A percentile compares a stretch with the other conserved stretches of the same genome.
Conservation (phyloP, 2,888 invertebrate species). For the Campoletis raptor region DNA sequence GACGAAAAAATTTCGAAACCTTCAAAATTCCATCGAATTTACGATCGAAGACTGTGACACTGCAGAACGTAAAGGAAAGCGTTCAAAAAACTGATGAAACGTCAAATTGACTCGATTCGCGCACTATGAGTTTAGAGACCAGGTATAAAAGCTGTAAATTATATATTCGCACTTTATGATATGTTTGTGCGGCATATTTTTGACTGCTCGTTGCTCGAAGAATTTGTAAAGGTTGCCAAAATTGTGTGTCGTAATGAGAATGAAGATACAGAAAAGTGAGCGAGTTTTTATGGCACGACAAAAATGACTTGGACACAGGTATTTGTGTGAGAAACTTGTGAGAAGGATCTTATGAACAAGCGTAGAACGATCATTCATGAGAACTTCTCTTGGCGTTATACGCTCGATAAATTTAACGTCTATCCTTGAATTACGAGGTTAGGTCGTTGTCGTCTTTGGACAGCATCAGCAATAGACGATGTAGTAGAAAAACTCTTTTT, state of each 20-base stretch:
- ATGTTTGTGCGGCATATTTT: not conserved
- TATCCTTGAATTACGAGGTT: conserved; percentile 62
- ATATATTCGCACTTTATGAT: not conserved
- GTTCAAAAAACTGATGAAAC: not conserved
- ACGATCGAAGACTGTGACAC: no score
- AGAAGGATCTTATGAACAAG: conserved; percentile 40
- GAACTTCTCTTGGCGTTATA: conserved; percentile 25
- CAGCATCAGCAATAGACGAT: conserved; percentile 52
- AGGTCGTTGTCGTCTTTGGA: conserved; percentile 49
- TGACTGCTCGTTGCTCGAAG: not conserved
- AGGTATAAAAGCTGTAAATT: not conserved
- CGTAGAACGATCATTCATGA: conserved; percentile 49
- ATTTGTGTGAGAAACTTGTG: not conserved
- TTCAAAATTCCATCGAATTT: no score
- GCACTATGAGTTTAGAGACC: not conserved
- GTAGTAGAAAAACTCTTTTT: conserved; percentile 30
- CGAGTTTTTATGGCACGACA: conserved; percentile 3
- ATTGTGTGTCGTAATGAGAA: not conserved
- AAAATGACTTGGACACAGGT: not conserved
- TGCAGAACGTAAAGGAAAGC: no score
- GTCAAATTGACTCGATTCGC: not conserved
- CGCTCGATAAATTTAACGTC: conserved; percentile 66
- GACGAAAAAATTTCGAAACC: no score
- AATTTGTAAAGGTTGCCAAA: not conserved
- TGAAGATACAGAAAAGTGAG: not conserved